Evolutionary conservation across 2,888 invertebrate species (phyloP), one percentile per base, ranked within the genome.

Genomic region (Stenichneumon culpator): DNA sequence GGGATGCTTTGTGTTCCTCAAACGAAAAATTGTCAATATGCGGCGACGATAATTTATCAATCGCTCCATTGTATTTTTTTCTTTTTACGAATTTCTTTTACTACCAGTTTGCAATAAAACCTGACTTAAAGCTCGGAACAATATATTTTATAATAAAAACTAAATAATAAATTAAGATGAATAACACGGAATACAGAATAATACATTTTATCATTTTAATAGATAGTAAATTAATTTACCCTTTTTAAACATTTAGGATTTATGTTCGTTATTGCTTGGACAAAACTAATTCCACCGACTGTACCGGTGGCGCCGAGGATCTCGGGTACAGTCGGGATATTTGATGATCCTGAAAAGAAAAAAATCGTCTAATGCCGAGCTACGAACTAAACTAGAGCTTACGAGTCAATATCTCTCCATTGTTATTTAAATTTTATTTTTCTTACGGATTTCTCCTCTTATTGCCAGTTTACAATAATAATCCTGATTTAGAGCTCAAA

Each of bases 211-310:
- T 16, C 16, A 11, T 47, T 4, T 3, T 4, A 3, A 14, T 47
- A 16, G 16, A 16, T 47, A 16, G 1, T 0, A 11, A 16, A 16
- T 16, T 3, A 47, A 47, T 4, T 47, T 47, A 11, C 16, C 1
- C 47, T 14, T 16, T 11, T 47, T 47, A 57, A 57, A 4, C 14
- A 11, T 11, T 11, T 22, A 22, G 25, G 28, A 52, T 47, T 47
- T 14, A 36, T 47, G 47, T 44, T 6, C 44, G 16, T 32, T 32
- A 25, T 28, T 11, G 63, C 67, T 52, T 82, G 85, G 86, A 86
- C 79, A 83, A 85, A 83, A 86, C 80, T 57, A 80, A 81, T 84
- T 86, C 79, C 36, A 86, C 86, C 36, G 86, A 88, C 88, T 88
- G 88, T 89, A 88, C 88, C 50, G 77, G 74, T 74, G 84, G 72